phyloP scores from a whole-genome alignment of 2,888 invertebrate genomes.

The Glyphotaelius pellucidus region DNA sequence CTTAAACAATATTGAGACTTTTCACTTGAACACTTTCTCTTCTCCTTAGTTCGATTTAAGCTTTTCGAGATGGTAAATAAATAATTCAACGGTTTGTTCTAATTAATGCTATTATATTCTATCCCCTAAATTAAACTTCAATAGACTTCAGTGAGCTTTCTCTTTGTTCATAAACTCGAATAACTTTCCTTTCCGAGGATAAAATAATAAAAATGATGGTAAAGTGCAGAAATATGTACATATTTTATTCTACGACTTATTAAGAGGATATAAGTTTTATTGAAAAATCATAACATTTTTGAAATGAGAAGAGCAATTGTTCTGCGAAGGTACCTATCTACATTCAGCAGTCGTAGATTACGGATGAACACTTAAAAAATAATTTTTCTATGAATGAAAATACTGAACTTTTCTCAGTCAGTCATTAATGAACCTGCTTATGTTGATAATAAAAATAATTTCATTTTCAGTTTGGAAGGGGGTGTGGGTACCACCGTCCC shows the following conservation, averaged over 20 bases:
- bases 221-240: neutral
- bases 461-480: too few species aligned
- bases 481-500: too few species aligned
- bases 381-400: too few species aligned
- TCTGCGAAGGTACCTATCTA: neutral
- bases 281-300: neutral
- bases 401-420: too few species aligned
- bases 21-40: neutral
- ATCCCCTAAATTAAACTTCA: neutral
- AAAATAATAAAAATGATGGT: neutral
- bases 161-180: neutral
- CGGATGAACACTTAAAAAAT: too few species aligned
- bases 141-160: neutral
- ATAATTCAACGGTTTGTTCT: neutral
- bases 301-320: neutral
- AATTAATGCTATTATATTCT: slow-evolving; percentile 2
- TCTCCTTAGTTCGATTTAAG: neutral
- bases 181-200: neutral
- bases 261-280: neutral
- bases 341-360: too few species aligned
- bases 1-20: too few species aligned
- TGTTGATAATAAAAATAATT: too few species aligned
- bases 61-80: neutral
- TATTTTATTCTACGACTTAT: neutral
- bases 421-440: too few species aligned